Evolutionary conservation across 2,113 vertebrate species (phyloP).

Genomic region (Urocolius indicus): DNA sequence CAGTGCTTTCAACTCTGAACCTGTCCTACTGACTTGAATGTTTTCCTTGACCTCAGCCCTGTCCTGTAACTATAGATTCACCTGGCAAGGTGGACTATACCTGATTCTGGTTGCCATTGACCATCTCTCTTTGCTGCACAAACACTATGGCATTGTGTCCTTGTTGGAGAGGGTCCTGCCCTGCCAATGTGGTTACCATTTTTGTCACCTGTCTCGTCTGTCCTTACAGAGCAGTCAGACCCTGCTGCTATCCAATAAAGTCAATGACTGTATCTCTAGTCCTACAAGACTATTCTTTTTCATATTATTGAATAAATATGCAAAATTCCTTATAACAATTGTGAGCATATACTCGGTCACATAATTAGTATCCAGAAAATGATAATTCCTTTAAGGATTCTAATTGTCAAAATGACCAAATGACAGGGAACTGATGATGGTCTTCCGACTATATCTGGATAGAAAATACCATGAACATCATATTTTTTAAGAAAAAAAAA

Average conservation of each 20-base stretch:
- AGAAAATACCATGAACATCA: not conserved
- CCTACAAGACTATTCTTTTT: not conserved
- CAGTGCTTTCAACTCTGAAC: not conserved
- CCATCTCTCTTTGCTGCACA: not conserved
- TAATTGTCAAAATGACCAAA: not conserved
- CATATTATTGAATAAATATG: not conserved
- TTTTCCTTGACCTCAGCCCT: not conserved
- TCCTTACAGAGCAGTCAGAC: not conserved
- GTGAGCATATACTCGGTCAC: rapidly evolving
- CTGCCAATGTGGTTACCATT: not conserved
- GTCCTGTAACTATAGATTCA: not conserved
- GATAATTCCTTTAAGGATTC: not conserved
- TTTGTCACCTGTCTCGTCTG: rapidly evolving
- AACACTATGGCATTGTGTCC: not conserved
- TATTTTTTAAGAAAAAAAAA: not conserved
- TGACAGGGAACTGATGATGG: not conserved
- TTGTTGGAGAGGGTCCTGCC: not conserved
- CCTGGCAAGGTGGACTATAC: not conserved
- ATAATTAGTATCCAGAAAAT: not conserved
- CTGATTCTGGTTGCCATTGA: not conserved
- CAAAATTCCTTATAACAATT: not conserved
- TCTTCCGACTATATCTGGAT: not conserved
- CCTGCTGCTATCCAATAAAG: not conserved
- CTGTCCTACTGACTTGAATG: not conserved
- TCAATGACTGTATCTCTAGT: not conserved